These are phyloP conservation scores for Diploscapter pachys DNA, from an alignment of 1,140 invertebrate genomes.

Conservation along the genomic window DNA sequence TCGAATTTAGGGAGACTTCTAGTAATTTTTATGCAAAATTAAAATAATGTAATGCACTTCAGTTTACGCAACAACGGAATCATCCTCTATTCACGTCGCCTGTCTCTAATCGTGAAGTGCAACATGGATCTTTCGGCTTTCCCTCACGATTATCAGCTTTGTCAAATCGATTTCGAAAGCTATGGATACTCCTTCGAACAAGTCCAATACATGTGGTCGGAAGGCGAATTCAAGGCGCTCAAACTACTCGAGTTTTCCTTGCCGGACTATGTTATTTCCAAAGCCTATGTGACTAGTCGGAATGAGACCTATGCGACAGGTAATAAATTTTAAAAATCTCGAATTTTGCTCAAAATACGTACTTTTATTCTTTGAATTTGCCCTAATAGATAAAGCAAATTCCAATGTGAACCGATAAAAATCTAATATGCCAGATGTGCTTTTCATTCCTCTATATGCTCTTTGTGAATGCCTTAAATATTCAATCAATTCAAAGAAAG, in stretches of 20 bases:
- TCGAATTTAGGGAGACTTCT: no score
- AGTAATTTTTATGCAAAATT: no score
- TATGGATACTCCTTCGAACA: constrained; percentile 62
- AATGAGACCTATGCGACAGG: constrained; percentile 48
- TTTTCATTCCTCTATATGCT: no score
- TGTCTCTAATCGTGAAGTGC: constrained; percentile 91
- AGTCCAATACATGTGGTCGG: constrained; percentile 51
- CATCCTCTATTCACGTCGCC: constrained; percentile 62
- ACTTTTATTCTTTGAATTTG: no score
- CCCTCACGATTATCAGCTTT: constrained; percentile 90
- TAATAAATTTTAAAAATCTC: constrained; percentile 6
- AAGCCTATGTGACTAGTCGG: constrained; percentile 58
- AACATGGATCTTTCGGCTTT: constrained; percentile 95
- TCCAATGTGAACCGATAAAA: no score
- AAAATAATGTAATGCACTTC: no score
- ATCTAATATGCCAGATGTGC: no score
- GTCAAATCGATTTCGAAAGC: constrained; percentile 93
- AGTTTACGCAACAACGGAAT: constrained; percentile 37
- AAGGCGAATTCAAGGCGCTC: constrained; percentile 45
- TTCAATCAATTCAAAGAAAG: no score
- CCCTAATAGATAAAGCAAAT: no score
- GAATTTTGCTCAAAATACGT: no score
- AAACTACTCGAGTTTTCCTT: constrained; percentile 52
- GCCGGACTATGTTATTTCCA: constrained; percentile 49
- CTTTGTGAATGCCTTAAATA: no score